phyloP scores from a whole-genome alignment of 2,113 vertebrate species.

The Takifugu flavidus region DNA sequence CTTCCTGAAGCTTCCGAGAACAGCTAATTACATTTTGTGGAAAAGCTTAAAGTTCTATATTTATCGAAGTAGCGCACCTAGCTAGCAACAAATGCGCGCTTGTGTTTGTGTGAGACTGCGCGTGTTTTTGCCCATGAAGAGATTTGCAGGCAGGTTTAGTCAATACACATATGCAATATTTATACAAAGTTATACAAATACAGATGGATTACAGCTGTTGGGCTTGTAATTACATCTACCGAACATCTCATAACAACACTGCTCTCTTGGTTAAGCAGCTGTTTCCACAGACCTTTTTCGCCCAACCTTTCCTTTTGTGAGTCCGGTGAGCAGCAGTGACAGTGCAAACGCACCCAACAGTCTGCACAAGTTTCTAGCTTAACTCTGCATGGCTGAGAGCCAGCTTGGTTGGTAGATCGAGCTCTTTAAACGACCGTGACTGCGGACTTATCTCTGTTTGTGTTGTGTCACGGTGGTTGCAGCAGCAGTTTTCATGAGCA shows the following conservation, averaged over 20 bases:
- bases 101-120: slow-evolving; percentile 6
- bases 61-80: background rate
- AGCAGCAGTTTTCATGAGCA: slow-evolving; percentile 25
- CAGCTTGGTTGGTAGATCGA: slow-evolving; percentile 30
- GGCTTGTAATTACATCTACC: slow-evolving; percentile 21
- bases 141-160: slow-evolving; percentile 10
- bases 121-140: slow-evolving; percentile 4
- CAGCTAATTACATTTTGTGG: background rate
- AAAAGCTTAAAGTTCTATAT: background rate
- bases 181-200: slow-evolving; percentile 35
- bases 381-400: slow-evolving; percentile 14
- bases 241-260: slow-evolving; percentile 10
- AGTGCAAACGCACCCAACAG: slow-evolving; percentile 34
- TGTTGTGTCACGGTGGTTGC: slow-evolving; percentile 47
- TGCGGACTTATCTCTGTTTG: slow-evolving; percentile 43
- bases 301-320: slow-evolving; percentile 20
- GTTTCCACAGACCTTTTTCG: slow-evolving; percentile 39
- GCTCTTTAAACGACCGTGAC: slow-evolving; percentile 45
- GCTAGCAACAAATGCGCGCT: background rate
- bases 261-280: background rate
- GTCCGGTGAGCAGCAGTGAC: slow-evolving; percentile 37
- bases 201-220: slow-evolving; percentile 27
- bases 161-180: slow-evolving; percentile 29
- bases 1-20: too few species aligned
- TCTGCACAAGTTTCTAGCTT: background rate